Evolutionary conservation across 2,113 vertebrate species (phyloP), one percentile per base, ranked within the genome.

Genomic region (Poecilia latipinna): DNA sequence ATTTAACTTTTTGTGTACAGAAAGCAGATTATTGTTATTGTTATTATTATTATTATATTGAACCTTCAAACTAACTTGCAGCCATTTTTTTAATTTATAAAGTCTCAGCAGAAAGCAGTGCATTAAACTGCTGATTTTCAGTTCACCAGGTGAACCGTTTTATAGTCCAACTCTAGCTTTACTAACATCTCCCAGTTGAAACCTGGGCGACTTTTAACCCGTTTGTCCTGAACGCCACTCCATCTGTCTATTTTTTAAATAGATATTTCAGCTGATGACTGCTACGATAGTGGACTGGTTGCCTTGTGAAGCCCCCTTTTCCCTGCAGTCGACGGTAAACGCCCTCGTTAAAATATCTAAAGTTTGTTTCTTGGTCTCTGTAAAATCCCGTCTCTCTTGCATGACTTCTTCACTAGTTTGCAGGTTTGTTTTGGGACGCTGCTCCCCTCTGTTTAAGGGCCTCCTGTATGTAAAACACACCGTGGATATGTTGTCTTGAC

Each of bases 341-440:
- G 7, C 71, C 80, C 65, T 64, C 68, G 69, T 77, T 69, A 29
- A 82, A 74, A 64, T 64, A 35, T 74, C 69, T 61, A 29, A 77
- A 65, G 37, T 28, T 79, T 83, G 65, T 69, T 77, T 44, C 71
- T 85, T 80, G 79, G 61, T 70, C 70, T 79, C 39, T 79, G 44
- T 31, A 64, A 44, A 65, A 80, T 19, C 62, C 26, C 4, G 44
- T 48, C 44, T 19, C 61, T 64, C 76, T 83, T 82, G 89, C 90
- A 89, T 89, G 90, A 88, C 63, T 77, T 83, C 78, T 77, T 83
- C 78, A 68, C 81, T 80, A 71, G 74, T 81, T 60, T 68, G 74
- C 51, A 65, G 85, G 74, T 51, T 17, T 77, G 72, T 57, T 77
- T 68, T 61, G 70, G 77, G 67, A 68, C 64, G 68, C 72, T 19